phyloP scores from a whole-genome alignment of 2,888 invertebrate species.

The Habrosyne pyritoides region DNA sequence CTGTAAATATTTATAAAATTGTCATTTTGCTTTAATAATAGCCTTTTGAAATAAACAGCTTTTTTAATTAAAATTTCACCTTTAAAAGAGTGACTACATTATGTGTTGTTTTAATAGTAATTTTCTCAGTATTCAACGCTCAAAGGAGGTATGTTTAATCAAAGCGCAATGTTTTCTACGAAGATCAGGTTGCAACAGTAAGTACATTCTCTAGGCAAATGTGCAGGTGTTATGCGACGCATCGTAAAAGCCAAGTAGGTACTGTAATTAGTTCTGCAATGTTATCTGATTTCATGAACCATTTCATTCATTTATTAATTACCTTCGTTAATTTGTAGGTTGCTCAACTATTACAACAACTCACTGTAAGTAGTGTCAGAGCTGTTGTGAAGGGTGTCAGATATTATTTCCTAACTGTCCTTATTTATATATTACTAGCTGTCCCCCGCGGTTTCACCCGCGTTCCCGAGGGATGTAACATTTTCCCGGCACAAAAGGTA shows the following conservation, averaged over 20 bases:
- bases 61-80: neutral
- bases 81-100: neutral
- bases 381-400: no score
- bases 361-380: no score
- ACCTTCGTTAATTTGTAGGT: no score
- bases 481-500: no score
- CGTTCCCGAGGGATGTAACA: no score
- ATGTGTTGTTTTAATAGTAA: neutral
- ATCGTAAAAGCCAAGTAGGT: neutral
- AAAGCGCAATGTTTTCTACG: neutral
- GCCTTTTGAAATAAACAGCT: neutral
- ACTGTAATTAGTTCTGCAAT: no score
- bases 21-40: neutral
- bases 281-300: no score
- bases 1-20: conserved; percentile 1
- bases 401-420: no score
- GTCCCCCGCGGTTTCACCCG: no score
- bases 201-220: neutral
- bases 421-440: no score
- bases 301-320: no score
- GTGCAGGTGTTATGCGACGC: neutral
- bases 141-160: neutral
- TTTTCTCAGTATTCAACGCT: neutral
- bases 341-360: no score
- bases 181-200: neutral